Evolutionary conservation across 2,113 vertebrate genomes (phyloP).

Genomic region (Petaurus breviceps): DNA sequence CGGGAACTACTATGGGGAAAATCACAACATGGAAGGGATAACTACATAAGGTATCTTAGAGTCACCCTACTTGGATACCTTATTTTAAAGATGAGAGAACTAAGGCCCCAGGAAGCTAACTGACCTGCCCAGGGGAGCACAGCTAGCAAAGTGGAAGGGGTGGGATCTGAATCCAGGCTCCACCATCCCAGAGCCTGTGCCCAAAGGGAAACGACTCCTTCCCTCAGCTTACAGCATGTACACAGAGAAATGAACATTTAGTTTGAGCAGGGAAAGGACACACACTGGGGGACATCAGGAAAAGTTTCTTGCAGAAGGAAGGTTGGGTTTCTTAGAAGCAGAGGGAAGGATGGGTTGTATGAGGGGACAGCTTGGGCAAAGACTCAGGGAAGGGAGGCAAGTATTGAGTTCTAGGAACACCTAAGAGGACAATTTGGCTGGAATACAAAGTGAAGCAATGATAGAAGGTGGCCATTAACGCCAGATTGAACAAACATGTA

Average conservation of each 20-base stretch:
- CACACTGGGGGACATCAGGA: not conserved
- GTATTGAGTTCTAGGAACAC: not conserved
- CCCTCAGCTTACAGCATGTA: not conserved
- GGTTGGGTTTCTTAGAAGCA: not conserved
- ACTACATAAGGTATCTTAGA: not conserved
- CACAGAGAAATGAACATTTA: not conserved
- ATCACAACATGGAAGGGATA: not conserved
- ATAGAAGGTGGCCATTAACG: not conserved
- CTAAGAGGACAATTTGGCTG: not conserved
- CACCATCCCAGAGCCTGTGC: not conserved
- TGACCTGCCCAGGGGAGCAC: not conserved
- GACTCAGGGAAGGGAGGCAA: not conserved
- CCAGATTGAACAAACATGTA: not conserved
- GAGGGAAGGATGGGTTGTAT: not conserved
- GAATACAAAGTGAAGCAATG: not conserved
- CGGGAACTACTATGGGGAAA: not conserved
- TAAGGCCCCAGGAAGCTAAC: not conserved
- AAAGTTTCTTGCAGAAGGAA: not conserved
- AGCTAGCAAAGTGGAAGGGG: not conserved
- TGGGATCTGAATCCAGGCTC: not conserved
- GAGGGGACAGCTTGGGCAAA: too few species aligned
- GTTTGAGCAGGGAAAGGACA: not conserved
- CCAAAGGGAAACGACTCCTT: not conserved
- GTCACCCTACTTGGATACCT: not conserved
- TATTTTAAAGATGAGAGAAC: not conserved